A percentile compares a stretch with the other conserved stretches of the same genome.
Evolutionary conservation across 2,797 vertebrate genomes (phyloP).

Genomic region (Eupleurogrammus muticus): DNA sequence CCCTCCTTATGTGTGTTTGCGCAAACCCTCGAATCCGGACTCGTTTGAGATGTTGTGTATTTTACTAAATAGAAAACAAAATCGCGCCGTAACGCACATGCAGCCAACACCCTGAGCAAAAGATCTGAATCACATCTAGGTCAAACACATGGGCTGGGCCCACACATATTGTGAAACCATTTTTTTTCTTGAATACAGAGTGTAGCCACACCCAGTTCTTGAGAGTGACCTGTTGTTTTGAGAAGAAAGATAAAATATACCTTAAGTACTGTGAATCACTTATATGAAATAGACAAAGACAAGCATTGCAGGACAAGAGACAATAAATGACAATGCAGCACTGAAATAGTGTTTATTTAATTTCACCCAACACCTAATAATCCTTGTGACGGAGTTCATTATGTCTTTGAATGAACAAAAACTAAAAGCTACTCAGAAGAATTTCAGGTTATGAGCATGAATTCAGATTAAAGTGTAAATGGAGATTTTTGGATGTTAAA

Average conservation of each 20-base stretch:
- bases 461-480: too few species aligned
- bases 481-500: too few species aligned
- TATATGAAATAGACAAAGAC: conserved; percentile 12
- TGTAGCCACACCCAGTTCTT: conserved; percentile 62
- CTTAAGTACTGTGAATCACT: conserved; percentile 16
- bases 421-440: conserved; percentile 2
- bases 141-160: conserved; percentile 65
- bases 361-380: conserved; percentile 16
- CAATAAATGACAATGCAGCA: neutral
- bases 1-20: conserved; percentile 43
- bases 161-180: conserved; percentile 58
- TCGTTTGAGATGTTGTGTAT: conserved; percentile 33
- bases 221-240: conserved; percentile 51
- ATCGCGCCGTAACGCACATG: conserved; percentile 40
- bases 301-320: neutral
- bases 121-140: conserved; percentile 73
- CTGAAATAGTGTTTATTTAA: conserved; percentile 8
- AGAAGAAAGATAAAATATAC: conserved; percentile 33
- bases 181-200: conserved; percentile 47
- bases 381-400: too few species aligned
- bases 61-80: conserved; percentile 54
- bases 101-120: conserved; percentile 72
- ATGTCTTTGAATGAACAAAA: conserved; percentile 1
- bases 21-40: conserved; percentile 42
- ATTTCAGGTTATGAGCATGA: neutral